Conservation (phyloP, 2,888 invertebrate genomes). For the Cartodere bifasciata region DNA sequence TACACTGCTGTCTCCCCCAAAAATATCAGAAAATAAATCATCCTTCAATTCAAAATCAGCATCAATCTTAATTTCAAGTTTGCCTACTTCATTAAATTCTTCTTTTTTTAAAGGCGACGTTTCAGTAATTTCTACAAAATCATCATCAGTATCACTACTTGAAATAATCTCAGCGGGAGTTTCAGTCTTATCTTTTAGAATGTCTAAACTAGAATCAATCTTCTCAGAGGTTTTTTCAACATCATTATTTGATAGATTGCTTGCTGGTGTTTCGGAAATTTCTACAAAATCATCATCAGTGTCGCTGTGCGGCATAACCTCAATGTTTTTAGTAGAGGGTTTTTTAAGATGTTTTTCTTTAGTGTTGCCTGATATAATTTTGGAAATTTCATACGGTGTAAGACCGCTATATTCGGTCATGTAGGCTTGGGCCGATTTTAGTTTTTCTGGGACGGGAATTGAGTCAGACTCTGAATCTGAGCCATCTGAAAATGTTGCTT, state of each 20-base stretch:
- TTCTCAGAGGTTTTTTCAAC: too few species aligned
- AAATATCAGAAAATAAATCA: constrained; percentile 24
- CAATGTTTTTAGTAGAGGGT: neutral
- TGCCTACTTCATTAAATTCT: constrained; percentile 12
- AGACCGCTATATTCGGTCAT: constrained; percentile 68
- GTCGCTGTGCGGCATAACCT: neutral
- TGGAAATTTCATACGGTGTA: constrained; percentile 53
- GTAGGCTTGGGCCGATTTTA: constrained; percentile 54
- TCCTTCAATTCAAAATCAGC: constrained; percentile 26
- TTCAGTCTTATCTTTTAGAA: constrained; percentile 11
- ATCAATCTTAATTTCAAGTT: constrained; percentile 34
- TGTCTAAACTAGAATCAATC: too few species aligned
- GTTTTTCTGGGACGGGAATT: constrained; percentile 7
- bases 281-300: neutral
- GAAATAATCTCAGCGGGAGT: constrained; percentile 18
- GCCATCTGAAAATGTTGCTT: constrained; percentile 8
- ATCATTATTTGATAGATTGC: too few species aligned
- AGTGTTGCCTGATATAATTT: constrained; percentile 34
- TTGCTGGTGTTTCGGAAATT: neutral
- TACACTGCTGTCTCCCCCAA: too few species aligned
- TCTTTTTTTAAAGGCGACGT: constrained; percentile 5
- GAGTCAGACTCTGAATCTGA: constrained; percentile 9
- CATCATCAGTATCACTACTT: constrained; percentile 27
- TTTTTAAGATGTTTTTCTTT: constrained; percentile 3
- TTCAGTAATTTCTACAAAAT: constrained; percentile 34